phyloP scores from a whole-genome alignment of 2,888 invertebrate genomes.

The Cheilosia variabilis region DNA sequence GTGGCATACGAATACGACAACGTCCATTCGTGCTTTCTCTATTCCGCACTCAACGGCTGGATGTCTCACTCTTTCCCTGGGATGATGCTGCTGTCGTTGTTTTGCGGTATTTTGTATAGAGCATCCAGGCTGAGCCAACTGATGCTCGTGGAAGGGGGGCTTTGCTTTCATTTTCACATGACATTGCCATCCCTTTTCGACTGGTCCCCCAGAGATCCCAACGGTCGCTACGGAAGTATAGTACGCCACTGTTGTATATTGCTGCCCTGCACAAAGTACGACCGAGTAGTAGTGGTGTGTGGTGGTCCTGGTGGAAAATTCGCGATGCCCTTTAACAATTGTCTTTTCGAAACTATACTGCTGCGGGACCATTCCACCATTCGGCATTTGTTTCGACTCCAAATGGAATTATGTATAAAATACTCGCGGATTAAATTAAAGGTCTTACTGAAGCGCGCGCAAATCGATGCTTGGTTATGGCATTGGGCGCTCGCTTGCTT shows the following conservation, averaged over 20 bases:
- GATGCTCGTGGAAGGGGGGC: conserved; percentile 25
- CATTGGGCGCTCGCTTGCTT: no score
- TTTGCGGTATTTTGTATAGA: conserved; percentile 54
- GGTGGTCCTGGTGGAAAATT: conserved; percentile 50
- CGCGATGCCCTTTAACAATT: conserved; percentile 62
- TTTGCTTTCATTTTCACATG: conserved; percentile 75
- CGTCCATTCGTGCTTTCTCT: conserved; percentile 23
- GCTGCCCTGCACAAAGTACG: conserved; percentile 16
- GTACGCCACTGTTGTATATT: not conserved
- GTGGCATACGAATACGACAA: conserved; percentile 19
- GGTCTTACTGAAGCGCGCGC: conserved; percentile 40
- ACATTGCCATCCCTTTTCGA: conserved; percentile 75
- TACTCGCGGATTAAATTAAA: conserved; percentile 42
- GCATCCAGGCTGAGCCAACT: conserved; percentile 34
- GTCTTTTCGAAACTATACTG: conserved; percentile 51
- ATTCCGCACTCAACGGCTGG: not conserved
- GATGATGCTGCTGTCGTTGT: conserved; percentile 18
- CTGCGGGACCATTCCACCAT: conserved; percentile 24
- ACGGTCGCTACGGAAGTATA: conserved; percentile 48
- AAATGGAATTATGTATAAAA: conserved; percentile 31
- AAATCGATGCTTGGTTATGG: conserved; percentile 3
- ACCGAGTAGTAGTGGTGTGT: not conserved
- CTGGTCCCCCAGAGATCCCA: conserved; percentile 62
- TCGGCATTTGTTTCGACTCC: conserved; percentile 23
- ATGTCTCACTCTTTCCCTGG: conserved; percentile 6